phyloP scores from a whole-genome alignment of 2,888 invertebrate species.

The Xestia sexstrigata region DNA sequence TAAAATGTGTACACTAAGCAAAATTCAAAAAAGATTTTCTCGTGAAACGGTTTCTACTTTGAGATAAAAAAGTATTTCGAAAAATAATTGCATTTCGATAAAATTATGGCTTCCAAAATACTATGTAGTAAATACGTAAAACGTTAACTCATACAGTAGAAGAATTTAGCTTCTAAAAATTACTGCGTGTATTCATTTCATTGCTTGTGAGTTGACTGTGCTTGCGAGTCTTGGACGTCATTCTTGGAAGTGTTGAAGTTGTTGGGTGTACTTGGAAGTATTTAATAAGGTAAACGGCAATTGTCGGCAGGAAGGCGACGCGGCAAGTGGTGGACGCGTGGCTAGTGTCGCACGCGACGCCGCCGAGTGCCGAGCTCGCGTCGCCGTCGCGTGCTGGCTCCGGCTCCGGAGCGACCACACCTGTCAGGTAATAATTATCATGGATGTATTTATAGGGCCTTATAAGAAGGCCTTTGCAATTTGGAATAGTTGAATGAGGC shows the following conservation, averaged over 20 bases:
- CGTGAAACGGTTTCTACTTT: neutral
- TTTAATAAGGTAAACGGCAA: slow-evolving; percentile 66
- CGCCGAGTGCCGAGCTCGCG: slow-evolving; percentile 91
- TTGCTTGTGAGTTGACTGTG: neutral
- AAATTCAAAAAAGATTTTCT: neutral
- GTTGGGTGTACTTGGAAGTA: slow-evolving; percentile 28
- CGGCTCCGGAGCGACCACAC: slow-evolving; percentile 97
- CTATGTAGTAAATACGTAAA: neutral
- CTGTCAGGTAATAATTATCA: slow-evolving; percentile 93
- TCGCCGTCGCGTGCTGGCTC: slow-evolving; percentile 94
- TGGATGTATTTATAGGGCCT: neutral
- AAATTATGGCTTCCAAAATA: neutral
- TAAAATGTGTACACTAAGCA: neutral
- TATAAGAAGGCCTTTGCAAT: neutral
- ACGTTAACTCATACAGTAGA: neutral
- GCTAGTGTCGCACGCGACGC: slow-evolving; percentile 97
- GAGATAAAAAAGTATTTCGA: too few relatives aligned
- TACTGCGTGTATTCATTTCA: neutral
- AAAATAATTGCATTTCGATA: too few relatives aligned
- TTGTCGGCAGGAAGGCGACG: slow-evolving; percentile 95
- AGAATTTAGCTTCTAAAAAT: neutral
- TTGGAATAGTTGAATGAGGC: neutral
- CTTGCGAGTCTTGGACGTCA: neutral
- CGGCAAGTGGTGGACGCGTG: slow-evolving; percentile 98
- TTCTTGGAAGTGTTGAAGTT: slow-evolving; percentile 17